Percentiles rank a stretch among this genome's conserved stretches.
Evolutionary conservation across 2,797 vertebrate species (phyloP).

Genomic region (Onychomys torridus): DNA sequence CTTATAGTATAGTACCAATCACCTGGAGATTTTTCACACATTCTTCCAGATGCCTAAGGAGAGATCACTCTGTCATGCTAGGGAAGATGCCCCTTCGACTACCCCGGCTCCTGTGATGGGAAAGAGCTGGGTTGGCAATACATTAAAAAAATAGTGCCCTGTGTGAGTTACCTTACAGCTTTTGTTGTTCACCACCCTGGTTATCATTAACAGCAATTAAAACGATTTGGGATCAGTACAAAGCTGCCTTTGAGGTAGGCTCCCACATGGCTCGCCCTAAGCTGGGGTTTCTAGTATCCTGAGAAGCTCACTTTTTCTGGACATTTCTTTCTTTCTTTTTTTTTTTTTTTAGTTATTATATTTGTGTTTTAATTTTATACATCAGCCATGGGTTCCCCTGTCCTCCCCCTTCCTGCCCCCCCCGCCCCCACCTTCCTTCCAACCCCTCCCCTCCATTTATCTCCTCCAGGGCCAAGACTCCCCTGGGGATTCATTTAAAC

Average conservation of each 20-base stretch:
- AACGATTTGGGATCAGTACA: slow-evolving; percentile 71
- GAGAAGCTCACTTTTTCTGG: slow-evolving; percentile 45
- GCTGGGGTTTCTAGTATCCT: slow-evolving; percentile 2
- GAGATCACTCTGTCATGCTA: background rate
- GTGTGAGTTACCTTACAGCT: slow-evolving; percentile 23
- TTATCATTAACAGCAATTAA: slow-evolving; percentile 71
- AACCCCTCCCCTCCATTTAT: too few species aligned
- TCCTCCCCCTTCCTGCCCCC: too few species aligned
- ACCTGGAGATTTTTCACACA: background rate
- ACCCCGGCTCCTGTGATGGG: background rate
- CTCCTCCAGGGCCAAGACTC: too few species aligned
- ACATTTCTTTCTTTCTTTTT: too few species aligned
- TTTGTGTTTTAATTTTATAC: too few species aligned
- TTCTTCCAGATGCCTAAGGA: background rate
- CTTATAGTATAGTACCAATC: background rate
- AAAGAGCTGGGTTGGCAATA: background rate
- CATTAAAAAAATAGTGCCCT: background rate
- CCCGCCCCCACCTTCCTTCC: too few species aligned
- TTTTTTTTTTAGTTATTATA: too few species aligned
- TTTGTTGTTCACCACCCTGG: slow-evolving; percentile 32
- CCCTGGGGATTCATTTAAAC: too few species aligned
- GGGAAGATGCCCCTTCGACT: background rate
- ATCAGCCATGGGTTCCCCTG: too few species aligned
- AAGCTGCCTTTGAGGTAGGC: slow-evolving; percentile 72
- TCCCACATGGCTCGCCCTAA: background rate